Evolutionary conservation across 2,797 vertebrate genomes (phyloP), one percentile per base, ranked within the genome.

Genomic region (Podargus strigoides): DNA sequence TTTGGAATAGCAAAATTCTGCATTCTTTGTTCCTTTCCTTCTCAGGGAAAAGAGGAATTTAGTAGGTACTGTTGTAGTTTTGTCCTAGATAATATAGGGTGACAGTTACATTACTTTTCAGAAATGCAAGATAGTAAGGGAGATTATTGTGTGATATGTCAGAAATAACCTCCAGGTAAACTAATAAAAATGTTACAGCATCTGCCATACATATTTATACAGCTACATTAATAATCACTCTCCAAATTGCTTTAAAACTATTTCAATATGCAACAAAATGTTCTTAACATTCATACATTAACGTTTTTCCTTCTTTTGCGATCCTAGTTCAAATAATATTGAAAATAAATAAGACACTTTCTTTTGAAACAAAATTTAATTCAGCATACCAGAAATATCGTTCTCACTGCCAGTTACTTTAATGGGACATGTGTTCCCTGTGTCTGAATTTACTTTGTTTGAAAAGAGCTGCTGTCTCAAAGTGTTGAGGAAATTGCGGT

Each of bases 381-480:
- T 85, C n/a, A 22, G 41, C 79, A 62, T 85, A 58, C 76, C 76
- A 92, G 86, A 88, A 91, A 84, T 55, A n/a, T 91, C 83, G 23
- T 93, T 94, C 67, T 88, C 44, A 28, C 50, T 92, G 70, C 59
- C 74, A 49, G 26, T 89, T 89, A 53, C 66, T 87, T 53, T 74
- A 94, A 74, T 22, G 42, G 56, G 87, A 80, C 18, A 17, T 81
- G 70, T 72, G 79, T 87, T 91, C 66, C 55, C 53, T 75, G n/a
- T 37, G 23, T 85, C 78, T 80, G 28, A 90, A 83, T 83, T 64
- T 42, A 26, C 63, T 74, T 87, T 55, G 62, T 86, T 88, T 90
- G 81, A 87, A 93, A 94, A 90, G 88, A 93, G 20, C 74, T 79
- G 84, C 49, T 90, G 44, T 87, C 72, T 85, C n/a, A 63, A 79